These are phyloP conservation scores for Operophtera brumata DNA, from an alignment of 2,888 invertebrate species.

Conservation along the genomic window DNA sequence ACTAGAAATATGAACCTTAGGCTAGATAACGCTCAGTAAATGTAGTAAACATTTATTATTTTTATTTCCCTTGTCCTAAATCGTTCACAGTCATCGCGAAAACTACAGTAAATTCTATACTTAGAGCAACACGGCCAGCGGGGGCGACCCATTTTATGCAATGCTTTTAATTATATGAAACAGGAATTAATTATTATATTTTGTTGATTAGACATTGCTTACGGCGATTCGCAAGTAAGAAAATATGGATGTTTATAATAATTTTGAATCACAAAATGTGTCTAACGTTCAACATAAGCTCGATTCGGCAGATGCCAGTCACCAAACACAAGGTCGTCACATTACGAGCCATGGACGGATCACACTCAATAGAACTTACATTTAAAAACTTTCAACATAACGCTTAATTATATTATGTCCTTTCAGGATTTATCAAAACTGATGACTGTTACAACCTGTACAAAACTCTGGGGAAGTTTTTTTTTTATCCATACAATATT, in stretches of 20 bases:
- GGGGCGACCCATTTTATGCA: neutral
- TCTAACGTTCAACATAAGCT: neutral
- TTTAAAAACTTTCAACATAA: constrained; percentile 32
- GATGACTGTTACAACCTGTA: neutral
- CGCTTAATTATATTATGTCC: neutral
- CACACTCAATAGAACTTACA: constrained; percentile 53
- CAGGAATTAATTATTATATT: neutral
- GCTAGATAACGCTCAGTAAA: constrained; percentile 8
- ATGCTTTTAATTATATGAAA: neutral
- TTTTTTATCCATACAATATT: neutral
- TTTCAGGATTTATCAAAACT: neutral
- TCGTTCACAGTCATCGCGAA: constrained; percentile 59
- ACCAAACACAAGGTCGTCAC: neutral
- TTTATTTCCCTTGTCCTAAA: constrained; percentile 65
- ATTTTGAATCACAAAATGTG: neutral
- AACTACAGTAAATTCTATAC: constrained; percentile 25
- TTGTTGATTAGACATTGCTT: neutral
- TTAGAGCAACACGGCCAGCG: too few species aligned
- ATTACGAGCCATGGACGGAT: constrained; percentile 59
- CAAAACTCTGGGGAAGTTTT: neutral
- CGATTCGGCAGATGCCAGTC: neutral
- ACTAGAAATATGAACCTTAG: constrained; percentile 43
- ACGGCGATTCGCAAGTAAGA: neutral
- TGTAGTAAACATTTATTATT: constrained; percentile 39
- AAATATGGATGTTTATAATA: neutral